Base-by-base conservation (phyloP, 2,113 vertebrate species). In the Macroglossus sobrinus region DNA sequence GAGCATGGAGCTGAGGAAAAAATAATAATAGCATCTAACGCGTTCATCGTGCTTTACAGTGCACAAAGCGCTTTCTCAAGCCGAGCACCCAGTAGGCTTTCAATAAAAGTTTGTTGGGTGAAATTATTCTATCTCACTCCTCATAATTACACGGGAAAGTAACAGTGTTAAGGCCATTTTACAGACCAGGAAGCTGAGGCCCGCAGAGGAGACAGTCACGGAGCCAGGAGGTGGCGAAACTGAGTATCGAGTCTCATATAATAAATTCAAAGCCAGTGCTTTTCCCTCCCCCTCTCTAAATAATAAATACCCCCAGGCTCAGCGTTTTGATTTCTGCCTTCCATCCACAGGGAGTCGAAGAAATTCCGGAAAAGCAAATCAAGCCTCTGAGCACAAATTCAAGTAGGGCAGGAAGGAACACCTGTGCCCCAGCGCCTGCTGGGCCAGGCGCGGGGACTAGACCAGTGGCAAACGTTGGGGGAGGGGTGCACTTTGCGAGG, bases 101-200 rank as follows among this genome's bases (percentile, higher is more conserved):
- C 40, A 24, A 21, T 59, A 59, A 87, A 74, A 43, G 2, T 53
- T 66, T 91, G 24, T 47, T 72, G 24, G 35, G 79, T 66, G 26
- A 59, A 80, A 59, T 45, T 24, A 47, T 53, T 63, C 61, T 38
- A 16, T 78, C 68, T 40, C 47, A 78, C 19, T 82, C 40, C 43
- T 69, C 19, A 16, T 21, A 50, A 50, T 79, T 61, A 30, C 90
- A 13, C 24, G 7, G 8, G 28, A 55, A 64, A 11, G 38, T 19
- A 40, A n/a, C 35, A 30, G 18, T 3, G 15, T 76, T 47, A 4
- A 38, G 38, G 12, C 61, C 86, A 74, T 74, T 94, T 87, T 57
- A 92, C 53, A 82, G 92, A 92, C 38, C 8, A 82, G 61, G 74
- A 95, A 92, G 91, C 76, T 57, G 96, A 96, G 95, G 63, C 84